Conservation (phyloP, 2,113 vertebrate species). For the Percina caprodes region DNA sequence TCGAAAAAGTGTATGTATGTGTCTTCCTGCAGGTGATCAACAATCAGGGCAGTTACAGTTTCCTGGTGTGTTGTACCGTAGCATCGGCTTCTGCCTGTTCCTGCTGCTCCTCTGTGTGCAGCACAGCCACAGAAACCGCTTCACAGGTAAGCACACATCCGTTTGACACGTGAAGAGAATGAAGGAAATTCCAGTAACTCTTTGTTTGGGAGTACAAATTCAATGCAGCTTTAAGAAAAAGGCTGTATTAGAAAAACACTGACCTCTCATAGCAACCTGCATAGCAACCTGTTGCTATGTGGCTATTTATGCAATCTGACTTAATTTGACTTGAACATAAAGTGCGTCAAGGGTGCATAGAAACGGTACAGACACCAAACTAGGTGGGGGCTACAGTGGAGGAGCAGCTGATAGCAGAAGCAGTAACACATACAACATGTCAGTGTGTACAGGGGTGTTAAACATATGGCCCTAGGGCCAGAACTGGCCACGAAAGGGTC, state of each 20-base stretch:
- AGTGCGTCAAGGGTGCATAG: not conserved
- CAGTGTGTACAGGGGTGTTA: no score
- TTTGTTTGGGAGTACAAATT: no score
- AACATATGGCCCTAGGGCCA: no score
- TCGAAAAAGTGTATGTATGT: conserved; percentile 2
- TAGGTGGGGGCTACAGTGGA: no score
- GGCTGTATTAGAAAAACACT: not conserved
- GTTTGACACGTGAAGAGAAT: not conserved
- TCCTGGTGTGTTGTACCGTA: conserved; percentile 91
- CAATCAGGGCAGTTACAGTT: conserved; percentile 89
- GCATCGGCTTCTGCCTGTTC: conserved; percentile 89
- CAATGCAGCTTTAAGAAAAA: not conserved
- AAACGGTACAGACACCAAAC: no score
- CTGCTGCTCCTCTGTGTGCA: conserved; percentile 87
- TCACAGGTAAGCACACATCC: not conserved
- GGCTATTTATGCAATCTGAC: not conserved
- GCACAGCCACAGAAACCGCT: conserved; percentile 78
- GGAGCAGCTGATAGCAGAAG: no score
- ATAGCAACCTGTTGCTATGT: not conserved
- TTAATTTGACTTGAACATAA: not conserved
- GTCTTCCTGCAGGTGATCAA: conserved; percentile 88
- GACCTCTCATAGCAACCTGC: not conserved
- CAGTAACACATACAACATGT: no score
- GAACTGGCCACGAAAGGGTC: no score
- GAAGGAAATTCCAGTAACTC: no score